A percentile compares a stretch with the other conserved stretches of the same genome.
phyloP scores from a whole-genome alignment of 2,113 vertebrate genomes.

The Gambusia holbrooki region DNA sequence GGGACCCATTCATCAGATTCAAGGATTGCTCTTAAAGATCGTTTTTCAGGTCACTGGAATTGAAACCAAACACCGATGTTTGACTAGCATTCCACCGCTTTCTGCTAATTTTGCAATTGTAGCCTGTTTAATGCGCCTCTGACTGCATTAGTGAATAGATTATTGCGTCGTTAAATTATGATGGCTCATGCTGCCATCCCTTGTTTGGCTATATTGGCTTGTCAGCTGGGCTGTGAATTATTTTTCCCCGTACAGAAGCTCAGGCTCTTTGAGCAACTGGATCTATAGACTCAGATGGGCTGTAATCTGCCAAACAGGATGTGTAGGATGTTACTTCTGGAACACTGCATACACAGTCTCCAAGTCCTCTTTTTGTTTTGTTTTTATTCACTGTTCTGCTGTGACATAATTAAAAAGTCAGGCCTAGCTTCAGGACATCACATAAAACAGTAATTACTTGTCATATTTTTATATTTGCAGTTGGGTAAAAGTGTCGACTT shows the following conservation, averaged over 20 bases:
- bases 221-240: slow-evolving; percentile 65
- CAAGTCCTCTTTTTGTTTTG: not conserved
- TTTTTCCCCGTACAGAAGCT: slow-evolving; percentile 54
- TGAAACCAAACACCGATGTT: slow-evolving; percentile 40
- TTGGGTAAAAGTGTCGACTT: not conserved
- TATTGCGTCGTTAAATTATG: slow-evolving; percentile 72
- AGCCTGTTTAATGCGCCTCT: slow-evolving; percentile 56
- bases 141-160: slow-evolving; percentile 60
- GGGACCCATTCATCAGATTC: too few relatives aligned
- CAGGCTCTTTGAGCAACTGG: not conserved
- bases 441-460: not conserved
- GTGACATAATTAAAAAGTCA: not conserved
- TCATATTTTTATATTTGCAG: not conserved
- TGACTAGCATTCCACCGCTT: slow-evolving; percentile 43
- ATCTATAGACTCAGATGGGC: slow-evolving; percentile 32
- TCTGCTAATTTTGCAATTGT: slow-evolving; percentile 65
- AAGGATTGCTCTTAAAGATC: not conserved
- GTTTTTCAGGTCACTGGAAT: not conserved
- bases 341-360: not conserved
- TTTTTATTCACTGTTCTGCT: not conserved
- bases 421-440: not conserved
- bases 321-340: slow-evolving; percentile 10
- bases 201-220: slow-evolving; percentile 56
- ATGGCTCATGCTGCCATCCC: slow-evolving; percentile 53
- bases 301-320: slow-evolving; percentile 43